Percentiles rank a stretch among this genome's conserved stretches.
These are phyloP conservation scores for Cyrtodaria siliqua DNA, from an alignment of 2,888 invertebrate species.

Conservation along the genomic window DNA sequence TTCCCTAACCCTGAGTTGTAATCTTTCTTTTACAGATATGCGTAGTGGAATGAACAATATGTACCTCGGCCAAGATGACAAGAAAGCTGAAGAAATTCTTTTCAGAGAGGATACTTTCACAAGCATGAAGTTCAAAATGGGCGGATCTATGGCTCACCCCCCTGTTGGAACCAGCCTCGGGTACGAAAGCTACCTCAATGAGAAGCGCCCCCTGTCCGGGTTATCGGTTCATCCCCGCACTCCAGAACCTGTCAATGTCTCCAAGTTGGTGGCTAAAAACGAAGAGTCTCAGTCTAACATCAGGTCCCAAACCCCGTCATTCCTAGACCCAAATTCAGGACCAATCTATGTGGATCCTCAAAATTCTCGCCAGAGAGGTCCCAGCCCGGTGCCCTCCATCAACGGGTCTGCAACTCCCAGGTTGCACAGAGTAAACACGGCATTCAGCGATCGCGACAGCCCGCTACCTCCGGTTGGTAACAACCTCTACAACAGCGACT, in stretches of 20 bases:
- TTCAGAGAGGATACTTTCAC: constrained; percentile 52
- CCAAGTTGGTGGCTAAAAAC: background rate
- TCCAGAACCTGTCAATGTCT: background rate
- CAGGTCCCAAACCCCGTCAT: background rate
- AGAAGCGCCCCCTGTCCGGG: constrained; percentile 24
- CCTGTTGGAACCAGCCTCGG: constrained; percentile 19
- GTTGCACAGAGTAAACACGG: constrained; percentile 13
- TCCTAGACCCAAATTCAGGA: constrained; percentile 4
- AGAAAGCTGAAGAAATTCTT: constrained; percentile 31
- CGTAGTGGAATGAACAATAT: constrained; percentile 5
- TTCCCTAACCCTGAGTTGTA: too few species aligned
- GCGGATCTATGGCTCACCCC: background rate
- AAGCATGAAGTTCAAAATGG: constrained; percentile 37
- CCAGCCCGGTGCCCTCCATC: background rate
- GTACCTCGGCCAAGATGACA: constrained; percentile 11
- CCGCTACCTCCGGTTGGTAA: constrained; percentile 41
- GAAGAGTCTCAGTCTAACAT: background rate
- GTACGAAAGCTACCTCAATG: constrained; percentile 7
- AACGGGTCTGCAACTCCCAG: constrained; percentile 14
- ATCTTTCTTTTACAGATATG: too few species aligned
- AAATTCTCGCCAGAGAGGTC: background rate
- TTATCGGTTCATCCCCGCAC: constrained; percentile 6
- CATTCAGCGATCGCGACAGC: constrained; percentile 36
- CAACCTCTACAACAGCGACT: constrained; percentile 29
- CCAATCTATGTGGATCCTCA: constrained; percentile 1